Conservation (phyloP, 1,140 invertebrate species). For the Bombus sylvicola region DNA sequence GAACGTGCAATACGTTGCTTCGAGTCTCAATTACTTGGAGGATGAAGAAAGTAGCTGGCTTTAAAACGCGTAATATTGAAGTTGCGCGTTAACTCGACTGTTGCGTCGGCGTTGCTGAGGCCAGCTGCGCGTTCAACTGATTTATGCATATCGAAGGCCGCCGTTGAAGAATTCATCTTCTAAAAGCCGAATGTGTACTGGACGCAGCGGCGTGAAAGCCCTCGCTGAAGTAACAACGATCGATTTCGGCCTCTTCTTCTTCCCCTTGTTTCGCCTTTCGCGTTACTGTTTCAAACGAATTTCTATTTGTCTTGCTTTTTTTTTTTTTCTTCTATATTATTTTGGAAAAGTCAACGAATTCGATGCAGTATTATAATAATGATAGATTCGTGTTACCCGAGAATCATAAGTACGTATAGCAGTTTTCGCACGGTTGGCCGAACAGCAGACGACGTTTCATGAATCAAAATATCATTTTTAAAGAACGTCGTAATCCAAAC, state of each 20-base stretch:
- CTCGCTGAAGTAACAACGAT: background rate
- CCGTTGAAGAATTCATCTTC: constrained; percentile 31
- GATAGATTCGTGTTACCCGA: too few relatives aligned
- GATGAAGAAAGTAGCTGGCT: constrained; percentile 13
- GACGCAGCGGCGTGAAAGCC: background rate
- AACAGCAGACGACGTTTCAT: background rate
- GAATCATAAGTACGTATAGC: too few relatives aligned
- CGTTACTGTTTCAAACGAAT: background rate
- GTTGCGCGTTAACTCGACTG: constrained; percentile 13
- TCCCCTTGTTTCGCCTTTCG: background rate
- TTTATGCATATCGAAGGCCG: constrained; percentile 38
- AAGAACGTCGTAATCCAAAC: background rate
- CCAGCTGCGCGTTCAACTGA: constrained; percentile 42
- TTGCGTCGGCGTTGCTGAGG: background rate
- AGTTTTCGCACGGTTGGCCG: background rate
- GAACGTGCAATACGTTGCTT: background rate
- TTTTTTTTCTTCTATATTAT: too few relatives aligned
- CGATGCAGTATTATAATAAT: background rate
- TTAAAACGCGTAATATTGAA: constrained; percentile 11
- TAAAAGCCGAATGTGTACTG: background rate
- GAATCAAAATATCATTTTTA: background rate
- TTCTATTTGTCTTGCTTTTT: background rate
- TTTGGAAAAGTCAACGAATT: background rate
- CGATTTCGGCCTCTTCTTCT: background rate
- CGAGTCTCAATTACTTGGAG: constrained; percentile 28